Conservation (phyloP, 2,113 vertebrate species). For the Alligator mississippiensis region DNA sequence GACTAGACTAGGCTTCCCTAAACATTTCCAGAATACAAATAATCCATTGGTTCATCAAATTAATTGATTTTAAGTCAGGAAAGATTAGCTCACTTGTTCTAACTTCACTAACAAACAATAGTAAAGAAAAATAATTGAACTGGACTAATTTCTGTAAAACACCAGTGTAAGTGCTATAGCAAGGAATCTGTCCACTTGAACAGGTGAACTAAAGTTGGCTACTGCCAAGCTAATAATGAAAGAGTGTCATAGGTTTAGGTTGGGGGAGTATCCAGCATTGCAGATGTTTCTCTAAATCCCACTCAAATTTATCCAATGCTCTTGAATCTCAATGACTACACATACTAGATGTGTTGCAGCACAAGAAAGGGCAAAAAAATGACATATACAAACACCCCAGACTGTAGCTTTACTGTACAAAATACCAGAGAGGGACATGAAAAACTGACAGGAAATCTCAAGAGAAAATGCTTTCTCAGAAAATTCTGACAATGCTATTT, state of each 20-base stretch:
- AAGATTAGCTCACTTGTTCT: neutral
- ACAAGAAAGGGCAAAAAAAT: too few species aligned
- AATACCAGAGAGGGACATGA: neutral
- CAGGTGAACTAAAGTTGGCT: neutral
- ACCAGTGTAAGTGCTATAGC: fast-evolving
- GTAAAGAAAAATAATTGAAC: neutral
- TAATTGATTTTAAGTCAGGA: neutral
- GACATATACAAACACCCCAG: neutral
- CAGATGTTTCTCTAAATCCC: neutral
- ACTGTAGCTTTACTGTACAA: conserved; percentile 1
- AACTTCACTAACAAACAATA: neutral
- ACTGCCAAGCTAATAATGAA: neutral
- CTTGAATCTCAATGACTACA: neutral
- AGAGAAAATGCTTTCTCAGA: neutral
- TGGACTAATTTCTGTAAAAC: neutral
- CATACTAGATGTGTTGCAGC: too few species aligned
- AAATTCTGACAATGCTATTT: neutral
- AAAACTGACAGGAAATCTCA: neutral
- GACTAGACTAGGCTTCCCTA: too few species aligned
- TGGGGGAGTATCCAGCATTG: neutral
- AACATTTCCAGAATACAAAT: neutral
- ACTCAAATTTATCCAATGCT: neutral
- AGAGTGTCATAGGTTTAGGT: neutral
- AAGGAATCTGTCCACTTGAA: neutral
- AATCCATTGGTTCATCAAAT: neutral